Conservation (phyloP, 2,797 vertebrate species). For the Silurus aristotelis region DNA sequence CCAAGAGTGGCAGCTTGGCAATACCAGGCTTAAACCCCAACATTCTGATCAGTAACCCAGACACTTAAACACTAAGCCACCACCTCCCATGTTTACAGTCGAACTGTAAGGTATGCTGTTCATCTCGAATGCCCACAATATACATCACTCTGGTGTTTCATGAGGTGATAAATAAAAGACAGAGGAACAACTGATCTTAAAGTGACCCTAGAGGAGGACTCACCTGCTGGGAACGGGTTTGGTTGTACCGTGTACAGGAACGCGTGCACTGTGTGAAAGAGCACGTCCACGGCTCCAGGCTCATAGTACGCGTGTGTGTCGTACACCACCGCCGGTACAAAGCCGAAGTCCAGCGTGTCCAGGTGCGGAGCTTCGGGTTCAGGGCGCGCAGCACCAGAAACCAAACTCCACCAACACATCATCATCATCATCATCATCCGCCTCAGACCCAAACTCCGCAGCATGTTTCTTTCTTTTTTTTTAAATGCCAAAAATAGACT, state of each 20-base stretch:
- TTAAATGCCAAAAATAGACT: too few relatives aligned
- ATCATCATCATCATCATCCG: background rate
- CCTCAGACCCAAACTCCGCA: background rate
- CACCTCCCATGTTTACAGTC: too few relatives aligned
- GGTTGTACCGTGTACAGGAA: constrained; percentile 89
- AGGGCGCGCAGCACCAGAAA: background rate
- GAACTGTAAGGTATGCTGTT: too few relatives aligned
- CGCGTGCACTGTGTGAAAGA: constrained; percentile 85
- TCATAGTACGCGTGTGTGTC: constrained; percentile 83
- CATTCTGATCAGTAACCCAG: too few relatives aligned
- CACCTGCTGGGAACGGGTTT: constrained; percentile 88
- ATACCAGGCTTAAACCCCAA: too few relatives aligned
- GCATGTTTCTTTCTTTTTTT: background rate
- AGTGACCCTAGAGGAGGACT: constrained; percentile 42
- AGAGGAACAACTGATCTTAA: too few relatives aligned
- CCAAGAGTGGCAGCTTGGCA: too few relatives aligned
- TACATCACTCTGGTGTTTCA: too few relatives aligned
- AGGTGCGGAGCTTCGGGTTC: background rate
- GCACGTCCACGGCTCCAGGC: constrained; percentile 72
- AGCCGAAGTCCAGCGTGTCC: constrained; percentile 81
- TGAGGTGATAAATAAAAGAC: too few relatives aligned
- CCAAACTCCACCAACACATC: background rate
- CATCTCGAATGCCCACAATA: too few relatives aligned
- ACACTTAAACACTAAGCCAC: too few relatives aligned
- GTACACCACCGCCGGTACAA: constrained; percentile 82